Conservation (phyloP, 2,888 invertebrate genomes). For the Zygogramma bicolorata region DNA sequence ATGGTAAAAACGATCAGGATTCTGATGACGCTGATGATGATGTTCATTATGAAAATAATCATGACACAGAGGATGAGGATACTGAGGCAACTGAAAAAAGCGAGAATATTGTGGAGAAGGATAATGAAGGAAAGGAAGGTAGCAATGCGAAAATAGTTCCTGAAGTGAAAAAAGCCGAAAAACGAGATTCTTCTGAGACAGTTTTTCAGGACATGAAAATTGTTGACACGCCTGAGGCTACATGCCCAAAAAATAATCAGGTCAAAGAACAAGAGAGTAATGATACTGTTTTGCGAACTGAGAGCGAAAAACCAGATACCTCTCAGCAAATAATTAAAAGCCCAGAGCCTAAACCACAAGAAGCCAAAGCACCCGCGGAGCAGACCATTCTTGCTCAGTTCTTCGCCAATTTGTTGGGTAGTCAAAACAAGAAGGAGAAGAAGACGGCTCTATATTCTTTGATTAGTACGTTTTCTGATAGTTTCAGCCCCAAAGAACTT, state of each 20-base stretch:
- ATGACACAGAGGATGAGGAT: slow-evolving; percentile 20
- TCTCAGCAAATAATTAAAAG: not conserved
- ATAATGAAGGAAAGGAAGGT: slow-evolving; percentile 4
- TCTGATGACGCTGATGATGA: slow-evolving; percentile 34
- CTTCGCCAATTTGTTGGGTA: slow-evolving; percentile 55
- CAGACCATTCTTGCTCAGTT: slow-evolving; percentile 56
- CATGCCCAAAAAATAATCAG: not conserved
- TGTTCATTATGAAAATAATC: slow-evolving; percentile 28
- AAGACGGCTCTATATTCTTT: slow-evolving; percentile 54
- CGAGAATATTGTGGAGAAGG: too few species aligned
- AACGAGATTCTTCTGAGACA: not conserved
- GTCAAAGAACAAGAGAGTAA: not conserved
- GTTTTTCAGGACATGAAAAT: not conserved
- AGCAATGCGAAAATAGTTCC: not conserved
- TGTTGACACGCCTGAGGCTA: not conserved
- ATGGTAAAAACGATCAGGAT: slow-evolving; percentile 6
- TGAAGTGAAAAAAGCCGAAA: not conserved
- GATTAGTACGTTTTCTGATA: slow-evolving; percentile 56
- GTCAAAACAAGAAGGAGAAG: slow-evolving; percentile 55
- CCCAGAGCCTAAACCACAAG: slow-evolving; percentile 20
- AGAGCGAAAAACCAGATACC: not conserved
- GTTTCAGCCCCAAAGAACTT: slow-evolving; percentile 61
- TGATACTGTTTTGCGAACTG: not conserved
- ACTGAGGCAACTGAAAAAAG: slow-evolving; percentile 10
- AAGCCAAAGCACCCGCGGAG: slow-evolving; percentile 46